Conservation (phyloP, 1,140 invertebrate genomes). For the Bombus pyrosoma region DNA sequence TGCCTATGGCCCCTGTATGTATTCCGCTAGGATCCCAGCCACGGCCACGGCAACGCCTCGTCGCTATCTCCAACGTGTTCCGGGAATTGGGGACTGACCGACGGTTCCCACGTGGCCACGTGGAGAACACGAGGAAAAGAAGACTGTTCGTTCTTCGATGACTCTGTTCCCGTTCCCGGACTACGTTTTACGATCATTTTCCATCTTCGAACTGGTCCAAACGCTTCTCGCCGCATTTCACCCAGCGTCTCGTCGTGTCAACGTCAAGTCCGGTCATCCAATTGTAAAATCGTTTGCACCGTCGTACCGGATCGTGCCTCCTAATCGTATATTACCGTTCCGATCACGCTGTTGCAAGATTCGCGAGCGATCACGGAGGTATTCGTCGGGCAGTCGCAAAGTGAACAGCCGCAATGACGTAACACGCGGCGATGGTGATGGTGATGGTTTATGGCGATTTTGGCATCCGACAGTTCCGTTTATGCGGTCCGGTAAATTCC, state of each 20-base stretch:
- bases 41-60: conserved; percentile 53
- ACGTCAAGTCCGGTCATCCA: background rate
- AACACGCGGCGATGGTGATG: background rate
- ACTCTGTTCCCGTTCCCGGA: too few species aligned
- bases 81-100: conserved; percentile 33
- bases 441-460: background rate
- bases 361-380: background rate
- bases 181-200: background rate
- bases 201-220: background rate
- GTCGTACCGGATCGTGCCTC: background rate
- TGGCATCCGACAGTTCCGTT: background rate
- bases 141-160: background rate
- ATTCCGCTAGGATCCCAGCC: conserved; percentile 46
- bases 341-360: background rate
- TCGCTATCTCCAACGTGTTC: conserved; percentile 39
- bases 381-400: background rate
- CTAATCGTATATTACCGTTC: background rate
- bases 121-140: conserved; percentile 26
- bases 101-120: conserved; percentile 19
- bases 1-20: background rate
- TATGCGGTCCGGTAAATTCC: background rate
- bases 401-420: background rate
- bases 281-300: background rate
- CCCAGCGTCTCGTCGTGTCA: background rate
- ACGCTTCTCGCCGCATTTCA: background rate